These are phyloP conservation scores for Melolontha melolontha DNA, from an alignment of 2,888 invertebrate genomes.

Conservation along the genomic window DNA sequence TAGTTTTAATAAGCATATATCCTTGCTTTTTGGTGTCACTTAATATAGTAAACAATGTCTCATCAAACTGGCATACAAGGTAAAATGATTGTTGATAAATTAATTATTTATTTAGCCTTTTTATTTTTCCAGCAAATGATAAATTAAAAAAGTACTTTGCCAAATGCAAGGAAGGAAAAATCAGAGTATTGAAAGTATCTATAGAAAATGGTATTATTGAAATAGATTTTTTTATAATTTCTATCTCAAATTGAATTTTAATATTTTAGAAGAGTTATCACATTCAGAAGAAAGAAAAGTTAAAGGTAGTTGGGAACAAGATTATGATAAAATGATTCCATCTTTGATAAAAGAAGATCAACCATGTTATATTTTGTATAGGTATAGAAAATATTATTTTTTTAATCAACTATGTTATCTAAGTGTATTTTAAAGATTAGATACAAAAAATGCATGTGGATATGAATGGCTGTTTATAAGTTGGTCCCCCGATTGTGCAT, in stretches of 20 bases:
- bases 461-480: slow-evolving; percentile 94
- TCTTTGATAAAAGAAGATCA: slow-evolving; percentile 80
- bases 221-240: slow-evolving; percentile 11
- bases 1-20: slow-evolving; percentile 7
- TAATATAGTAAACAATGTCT: slow-evolving; percentile 72
- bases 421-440: slow-evolving; percentile 69
- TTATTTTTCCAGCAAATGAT: slow-evolving; percentile 77
- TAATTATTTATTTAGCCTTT: slow-evolving; percentile 24
- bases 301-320: slow-evolving; percentile 85
- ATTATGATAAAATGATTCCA: slow-evolving; percentile 82
- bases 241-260: slow-evolving; percentile 1
- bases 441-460: slow-evolving; percentile 81
- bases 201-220: slow-evolving; percentile 83
- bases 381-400: slow-evolving; percentile 65
- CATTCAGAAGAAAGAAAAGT: slow-evolving; percentile 75
- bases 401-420: slow-evolving; percentile 17
- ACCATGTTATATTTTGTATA: slow-evolving; percentile 92
- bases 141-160: slow-evolving; percentile 84
- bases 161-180: slow-evolving; percentile 84
- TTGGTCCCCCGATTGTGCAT: slow-evolving; percentile 94
- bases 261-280: slow-evolving; percentile 78
- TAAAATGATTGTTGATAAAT: slow-evolving; percentile 60
- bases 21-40: not conserved
- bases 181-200: slow-evolving; percentile 83
- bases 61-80: slow-evolving; percentile 93